Evolutionary conservation across 2,797 vertebrate species (phyloP), one percentile per base, ranked within the genome.

Genomic region (Micropoecilia bifurca): DNA sequence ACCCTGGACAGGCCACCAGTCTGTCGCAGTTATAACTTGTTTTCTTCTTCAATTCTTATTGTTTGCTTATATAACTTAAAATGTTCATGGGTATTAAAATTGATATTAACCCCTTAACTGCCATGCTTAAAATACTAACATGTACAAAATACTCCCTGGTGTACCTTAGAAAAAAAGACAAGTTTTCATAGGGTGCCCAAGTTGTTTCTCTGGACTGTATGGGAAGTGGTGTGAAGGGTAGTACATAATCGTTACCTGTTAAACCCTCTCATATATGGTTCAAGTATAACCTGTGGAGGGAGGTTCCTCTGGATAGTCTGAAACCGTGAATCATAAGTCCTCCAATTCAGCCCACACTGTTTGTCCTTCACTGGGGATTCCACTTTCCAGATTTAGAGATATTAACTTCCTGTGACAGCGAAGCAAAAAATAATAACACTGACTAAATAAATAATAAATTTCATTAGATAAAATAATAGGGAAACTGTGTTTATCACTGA

Each of bases 261-360:
- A 9, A 68, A 41, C 36, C 10, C 22, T 10, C 36, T 66, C 8
- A 9, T 4, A 10, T 76, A 4, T 76, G 43, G 4, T 74, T 46
- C 20, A 77, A 0, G 20, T 82, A 22, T n/a, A 33, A 68, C 41
- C 69, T 79, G 48, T 16, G 39, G 74, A 85, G 68, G 66, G 75
- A 86, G 75, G 57, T 75, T 33, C 72, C 46, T 80, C 28, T 84
- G 71, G 81, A 83, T 68, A 74, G 20, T 83, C 80, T 41, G 9
- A 82, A 47, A 61, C 46, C 57, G 68, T 93, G 89, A 92, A 74
- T 90, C 83, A 89, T 87, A 81, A 91, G 88, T 91, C 90, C 89
- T 90, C 80, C 50, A 90, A 80, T 2, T 1, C 75, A 86, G 73
- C 88, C 90, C 81, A 87, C 75, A 1, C 80, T 81, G 53, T 66